Conservation (phyloP, 2,797 vertebrate species). For the Pygocentrus nattereri region DNA sequence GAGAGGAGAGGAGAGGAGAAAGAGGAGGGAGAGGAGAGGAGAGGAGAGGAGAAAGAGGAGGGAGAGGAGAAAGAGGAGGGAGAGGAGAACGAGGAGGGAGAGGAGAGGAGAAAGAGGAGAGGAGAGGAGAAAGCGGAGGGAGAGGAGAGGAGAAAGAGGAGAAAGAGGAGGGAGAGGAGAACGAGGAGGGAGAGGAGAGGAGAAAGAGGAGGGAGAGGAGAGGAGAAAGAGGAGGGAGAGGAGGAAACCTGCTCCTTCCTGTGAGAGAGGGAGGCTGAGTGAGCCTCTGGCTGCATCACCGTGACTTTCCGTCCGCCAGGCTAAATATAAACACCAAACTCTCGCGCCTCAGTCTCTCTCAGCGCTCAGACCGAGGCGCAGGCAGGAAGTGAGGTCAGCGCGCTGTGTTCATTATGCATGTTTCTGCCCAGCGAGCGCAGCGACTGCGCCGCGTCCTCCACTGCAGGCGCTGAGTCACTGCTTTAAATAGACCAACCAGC, state of each 20-base stretch:
- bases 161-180: too few relatives aligned
- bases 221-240: background rate
- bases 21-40: too few relatives aligned
- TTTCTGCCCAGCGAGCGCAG: background rate
- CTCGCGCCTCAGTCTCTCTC: constrained; percentile 3
- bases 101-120: too few relatives aligned
- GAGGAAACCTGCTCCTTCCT: background rate
- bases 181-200: background rate
- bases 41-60: too few relatives aligned
- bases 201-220: background rate
- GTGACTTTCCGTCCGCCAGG: constrained; percentile 8
- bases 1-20: too few relatives aligned
- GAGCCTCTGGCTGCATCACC: background rate
- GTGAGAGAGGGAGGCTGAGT: background rate
- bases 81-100: too few relatives aligned
- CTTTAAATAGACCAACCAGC: background rate
- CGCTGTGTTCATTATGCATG: background rate
- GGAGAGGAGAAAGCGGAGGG: too few relatives aligned
- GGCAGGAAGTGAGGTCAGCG: constrained; percentile 4
- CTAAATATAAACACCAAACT: constrained; percentile 16
- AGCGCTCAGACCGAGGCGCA: background rate
- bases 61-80: too few relatives aligned
- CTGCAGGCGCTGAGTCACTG: background rate
- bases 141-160: too few relatives aligned
- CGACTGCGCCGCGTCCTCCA: background rate